A percentile compares a stretch with the other conserved stretches of the same genome.
Evolutionary conservation across 2,888 invertebrate species (phyloP).

Genomic region (Horisme vitalbata): DNA sequence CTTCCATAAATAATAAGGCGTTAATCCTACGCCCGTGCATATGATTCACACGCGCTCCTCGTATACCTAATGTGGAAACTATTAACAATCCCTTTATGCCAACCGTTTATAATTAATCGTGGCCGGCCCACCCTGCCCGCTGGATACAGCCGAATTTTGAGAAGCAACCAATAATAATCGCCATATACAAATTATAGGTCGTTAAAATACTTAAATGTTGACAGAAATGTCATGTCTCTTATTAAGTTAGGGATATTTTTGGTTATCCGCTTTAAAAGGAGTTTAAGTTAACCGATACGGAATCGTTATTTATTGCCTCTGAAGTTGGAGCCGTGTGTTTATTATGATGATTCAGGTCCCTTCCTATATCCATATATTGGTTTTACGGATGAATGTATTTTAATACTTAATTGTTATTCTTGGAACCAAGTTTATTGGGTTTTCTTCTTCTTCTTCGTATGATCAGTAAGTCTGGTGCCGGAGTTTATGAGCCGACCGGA

Average conservation of each 20-base stretch:
- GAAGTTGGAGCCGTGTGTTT: conserved; percentile 16
- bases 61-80: conserved; percentile 56
- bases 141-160: conserved; percentile 25
- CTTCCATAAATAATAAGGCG: conserved; percentile 27
- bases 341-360: conserved; percentile 22
- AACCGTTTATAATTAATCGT: conserved; percentile 54
- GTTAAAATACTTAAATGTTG: conserved; percentile 35
- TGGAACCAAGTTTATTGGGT: no score
- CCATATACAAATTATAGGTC: conserved; percentile 37
- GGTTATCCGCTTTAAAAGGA: conserved; percentile 25
- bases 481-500: neutral
- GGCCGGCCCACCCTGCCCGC: conserved; percentile 25
- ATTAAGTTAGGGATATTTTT: conserved; percentile 33
- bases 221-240: conserved; percentile 31
- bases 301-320: conserved; percentile 30
- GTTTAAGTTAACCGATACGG: conserved; percentile 30
- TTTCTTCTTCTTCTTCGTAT: no score
- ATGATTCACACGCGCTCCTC: conserved; percentile 60
- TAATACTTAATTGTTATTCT: conserved; percentile 4
- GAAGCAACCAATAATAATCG: conserved; percentile 32
- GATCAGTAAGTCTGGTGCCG: no score
- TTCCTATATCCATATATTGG: conserved; percentile 15
- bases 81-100: conserved; percentile 65
- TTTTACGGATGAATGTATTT: neutral
- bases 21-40: conserved; percentile 55